A percentile compares a stretch with the other conserved stretches of the same genome.
phyloP scores from a whole-genome alignment of 2,797 vertebrate genomes.

The Tragopan temminckii region DNA sequence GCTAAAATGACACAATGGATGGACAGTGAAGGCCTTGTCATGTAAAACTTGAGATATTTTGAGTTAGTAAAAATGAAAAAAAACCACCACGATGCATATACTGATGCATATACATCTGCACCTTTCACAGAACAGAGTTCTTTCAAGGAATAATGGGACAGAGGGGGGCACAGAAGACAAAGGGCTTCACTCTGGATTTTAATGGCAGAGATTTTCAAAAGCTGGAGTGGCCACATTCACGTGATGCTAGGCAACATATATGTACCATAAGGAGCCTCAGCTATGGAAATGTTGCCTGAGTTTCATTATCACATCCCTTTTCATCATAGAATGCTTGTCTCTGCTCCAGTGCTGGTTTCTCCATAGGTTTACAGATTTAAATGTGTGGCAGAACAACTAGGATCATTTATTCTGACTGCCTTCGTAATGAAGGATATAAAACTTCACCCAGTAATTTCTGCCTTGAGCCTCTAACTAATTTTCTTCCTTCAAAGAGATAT shows the following conservation, averaged over 20 bases:
- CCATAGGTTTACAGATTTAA: background rate
- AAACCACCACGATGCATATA: background rate
- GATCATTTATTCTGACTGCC: background rate
- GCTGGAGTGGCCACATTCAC: background rate
- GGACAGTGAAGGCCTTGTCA: background rate
- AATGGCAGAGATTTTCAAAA: background rate
- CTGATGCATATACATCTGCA: background rate
- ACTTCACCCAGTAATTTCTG: background rate
- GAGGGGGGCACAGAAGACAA: background rate
- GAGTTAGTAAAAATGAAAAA: background rate
- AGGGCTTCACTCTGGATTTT: background rate
- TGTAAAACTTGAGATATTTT: background rate
- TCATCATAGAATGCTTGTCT: rapidly evolving
- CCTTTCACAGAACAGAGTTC: background rate
- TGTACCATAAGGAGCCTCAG: background rate
- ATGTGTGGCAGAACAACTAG: background rate
- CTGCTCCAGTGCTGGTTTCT: background rate
- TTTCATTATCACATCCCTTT: background rate
- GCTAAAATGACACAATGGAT: background rate
- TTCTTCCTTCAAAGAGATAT: background rate
- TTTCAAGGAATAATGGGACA: background rate
- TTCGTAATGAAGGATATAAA: background rate
- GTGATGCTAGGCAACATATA: background rate
- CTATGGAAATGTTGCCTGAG: background rate
- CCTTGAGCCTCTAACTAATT: background rate